Conservation (phyloP, 2,113 vertebrate genomes). For the Noturus placidus region DNA sequence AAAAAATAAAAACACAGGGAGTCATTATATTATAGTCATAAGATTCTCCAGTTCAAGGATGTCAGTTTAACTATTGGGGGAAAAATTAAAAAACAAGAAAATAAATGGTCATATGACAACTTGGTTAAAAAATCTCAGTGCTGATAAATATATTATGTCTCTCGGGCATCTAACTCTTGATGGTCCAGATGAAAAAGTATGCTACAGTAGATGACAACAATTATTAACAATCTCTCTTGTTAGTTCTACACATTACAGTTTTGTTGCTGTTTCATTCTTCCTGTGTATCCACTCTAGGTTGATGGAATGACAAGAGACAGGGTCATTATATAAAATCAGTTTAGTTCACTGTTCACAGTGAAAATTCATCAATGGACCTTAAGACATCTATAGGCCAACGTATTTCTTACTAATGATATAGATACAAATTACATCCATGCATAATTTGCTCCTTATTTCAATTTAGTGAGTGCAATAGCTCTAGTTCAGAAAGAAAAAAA, state of each 20-base stretch:
- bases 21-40: too few relatives aligned
- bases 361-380: neutral
- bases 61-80: too few relatives aligned
- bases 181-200: neutral
- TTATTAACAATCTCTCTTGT: neutral
- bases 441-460: conserved; percentile 10
- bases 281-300: neutral
- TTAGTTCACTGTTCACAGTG: neutral
- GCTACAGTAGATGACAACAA: neutral
- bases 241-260: neutral
- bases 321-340: neutral
- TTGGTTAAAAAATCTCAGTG: conserved; percentile 5
- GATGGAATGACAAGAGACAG: too few relatives aligned
- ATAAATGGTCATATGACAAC: too few relatives aligned
- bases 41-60: too few relatives aligned
- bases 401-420: neutral
- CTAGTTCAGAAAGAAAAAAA: conserved; percentile 11
- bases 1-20: too few relatives aligned
- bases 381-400: neutral
- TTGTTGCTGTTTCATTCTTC: neutral
- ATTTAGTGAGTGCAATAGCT: conserved; percentile 16
- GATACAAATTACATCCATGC: neutral
- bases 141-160: neutral
- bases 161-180: neutral
- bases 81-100: too few relatives aligned